phyloP scores from a whole-genome alignment of 2,113 vertebrate genomes.

The Melozone crissalis region DNA sequence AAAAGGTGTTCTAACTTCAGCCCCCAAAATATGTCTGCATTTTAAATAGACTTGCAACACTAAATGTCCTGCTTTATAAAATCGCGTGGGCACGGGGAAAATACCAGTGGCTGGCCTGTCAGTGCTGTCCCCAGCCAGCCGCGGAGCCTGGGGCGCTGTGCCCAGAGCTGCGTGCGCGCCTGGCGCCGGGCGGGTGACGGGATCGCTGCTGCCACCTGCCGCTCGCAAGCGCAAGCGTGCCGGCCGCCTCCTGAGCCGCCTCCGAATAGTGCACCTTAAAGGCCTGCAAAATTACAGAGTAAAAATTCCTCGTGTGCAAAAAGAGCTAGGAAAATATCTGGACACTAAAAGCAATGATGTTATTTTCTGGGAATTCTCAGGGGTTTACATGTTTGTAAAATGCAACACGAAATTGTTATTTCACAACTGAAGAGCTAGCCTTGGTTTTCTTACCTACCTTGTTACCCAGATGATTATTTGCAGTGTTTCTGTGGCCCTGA shows the following conservation, averaged over 20 bases:
- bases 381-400: background rate
- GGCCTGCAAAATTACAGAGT: background rate
- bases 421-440: background rate
- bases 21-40: background rate
- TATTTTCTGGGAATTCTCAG: background rate
- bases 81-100: background rate
- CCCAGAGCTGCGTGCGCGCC: background rate
- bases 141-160: background rate
- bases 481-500: background rate
- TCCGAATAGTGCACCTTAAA: background rate
- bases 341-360: background rate
- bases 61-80: background rate
- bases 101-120: background rate
- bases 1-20: background rate
- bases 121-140: background rate
- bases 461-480: background rate
- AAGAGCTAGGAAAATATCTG: background rate
- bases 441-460: background rate
- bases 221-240: background rate
- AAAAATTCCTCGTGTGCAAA: background rate
- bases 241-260: background rate
- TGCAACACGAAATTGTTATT: background rate
- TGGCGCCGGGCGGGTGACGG: rapidly evolving
- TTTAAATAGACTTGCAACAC: background rate
- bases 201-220: slow-evolving; percentile 59